phyloP scores from a whole-genome alignment of 2,888 invertebrate species.

The Ferdinandea cuprea region DNA sequence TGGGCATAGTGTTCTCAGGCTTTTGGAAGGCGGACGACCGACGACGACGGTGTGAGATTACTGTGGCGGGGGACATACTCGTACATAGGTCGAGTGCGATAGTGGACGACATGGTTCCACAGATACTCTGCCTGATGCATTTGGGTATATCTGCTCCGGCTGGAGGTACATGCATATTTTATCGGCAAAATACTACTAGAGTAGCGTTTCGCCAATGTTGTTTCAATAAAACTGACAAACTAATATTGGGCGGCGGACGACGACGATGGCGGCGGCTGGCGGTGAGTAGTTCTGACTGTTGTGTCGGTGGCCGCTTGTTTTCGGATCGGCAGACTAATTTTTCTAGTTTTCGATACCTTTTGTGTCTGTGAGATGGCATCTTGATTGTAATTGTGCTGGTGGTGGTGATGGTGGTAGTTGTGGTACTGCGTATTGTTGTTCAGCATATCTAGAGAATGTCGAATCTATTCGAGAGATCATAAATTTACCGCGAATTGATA shows the following conservation, averaged over 20 bases:
- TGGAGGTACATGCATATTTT: slow-evolving; percentile 68
- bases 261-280: too few species aligned
- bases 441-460: slow-evolving; percentile 67
- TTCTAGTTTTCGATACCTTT: slow-evolving; percentile 65
- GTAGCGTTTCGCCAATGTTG: slow-evolving; percentile 71
- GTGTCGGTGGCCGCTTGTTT: slow-evolving; percentile 5
- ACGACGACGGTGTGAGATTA: slow-evolving; percentile 61
- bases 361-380: slow-evolving; percentile 43
- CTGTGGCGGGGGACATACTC: slow-evolving; percentile 39
- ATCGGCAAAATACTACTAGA: slow-evolving; percentile 74
- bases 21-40: slow-evolving; percentile 60
- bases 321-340: slow-evolving; percentile 60
- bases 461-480: slow-evolving; percentile 30
- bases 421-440: slow-evolving; percentile 57
- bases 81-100: slow-evolving; percentile 69
- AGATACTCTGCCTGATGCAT: slow-evolving; percentile 38
- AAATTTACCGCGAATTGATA: slow-evolving; percentile 70
- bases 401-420: slow-evolving; percentile 15
- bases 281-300: slow-evolving; percentile 38
- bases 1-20: slow-evolving; percentile 54
- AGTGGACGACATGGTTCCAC: slow-evolving; percentile 60
- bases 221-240: slow-evolving; percentile 74
- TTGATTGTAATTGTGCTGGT: slow-evolving; percentile 16
- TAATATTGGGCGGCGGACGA: slow-evolving; percentile 66
- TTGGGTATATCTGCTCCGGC: slow-evolving; percentile 33